A percentile compares a stretch with the other conserved stretches of the same genome.
Evolutionary conservation across 2,888 invertebrate species (phyloP).

Genomic region (Lottia scabra): DNA sequence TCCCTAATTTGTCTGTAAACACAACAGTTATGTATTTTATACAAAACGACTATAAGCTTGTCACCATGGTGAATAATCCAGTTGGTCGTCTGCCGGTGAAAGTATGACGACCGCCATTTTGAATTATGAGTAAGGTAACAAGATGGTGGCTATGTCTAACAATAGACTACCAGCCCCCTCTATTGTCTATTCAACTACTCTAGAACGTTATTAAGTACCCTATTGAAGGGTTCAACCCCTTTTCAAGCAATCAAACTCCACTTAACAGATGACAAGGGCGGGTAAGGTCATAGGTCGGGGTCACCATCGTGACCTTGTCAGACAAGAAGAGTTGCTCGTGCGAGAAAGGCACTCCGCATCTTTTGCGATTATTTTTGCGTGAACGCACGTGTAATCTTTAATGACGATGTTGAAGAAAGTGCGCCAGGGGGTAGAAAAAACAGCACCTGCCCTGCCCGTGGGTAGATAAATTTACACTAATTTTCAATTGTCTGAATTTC

Average conservation of each 20-base stretch:
- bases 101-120: neutral
- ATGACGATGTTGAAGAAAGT: neutral
- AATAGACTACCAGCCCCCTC: neutral
- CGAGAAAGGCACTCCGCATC: neutral
- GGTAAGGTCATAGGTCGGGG: neutral
- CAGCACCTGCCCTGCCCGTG: neutral
- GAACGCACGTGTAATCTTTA: slow-evolving; percentile 4
- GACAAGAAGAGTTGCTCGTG: neutral
- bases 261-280: slow-evolving; percentile 6
- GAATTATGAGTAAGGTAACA: too few relatives aligned
- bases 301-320: neutral
- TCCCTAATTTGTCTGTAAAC: neutral
- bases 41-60: neutral
- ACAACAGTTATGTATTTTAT: neutral
- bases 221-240: neutral
- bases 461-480: neutral
- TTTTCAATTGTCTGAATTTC: neutral
- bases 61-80: neutral
- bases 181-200: neutral
- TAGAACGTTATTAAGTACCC: neutral
- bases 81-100: neutral
- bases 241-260: neutral
- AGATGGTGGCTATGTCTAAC: neutral
- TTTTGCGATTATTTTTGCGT: neutral
- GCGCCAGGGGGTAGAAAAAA: too few relatives aligned